Percentiles rank a stretch among this genome's conserved stretches.
Conservation (phyloP, 2,113 vertebrate species). For the Pardalotus punctatus region DNA sequence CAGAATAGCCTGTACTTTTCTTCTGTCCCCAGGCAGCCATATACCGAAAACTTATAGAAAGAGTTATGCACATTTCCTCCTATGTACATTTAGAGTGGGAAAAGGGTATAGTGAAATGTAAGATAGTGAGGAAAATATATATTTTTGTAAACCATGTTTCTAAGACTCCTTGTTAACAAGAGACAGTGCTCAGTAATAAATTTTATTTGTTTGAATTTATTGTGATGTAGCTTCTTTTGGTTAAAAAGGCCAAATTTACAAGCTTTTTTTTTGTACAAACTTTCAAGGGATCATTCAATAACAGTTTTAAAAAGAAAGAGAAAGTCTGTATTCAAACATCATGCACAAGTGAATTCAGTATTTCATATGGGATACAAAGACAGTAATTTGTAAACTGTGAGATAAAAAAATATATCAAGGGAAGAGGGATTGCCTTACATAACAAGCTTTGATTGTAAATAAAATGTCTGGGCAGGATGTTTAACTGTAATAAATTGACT, state of each 20-base stretch:
- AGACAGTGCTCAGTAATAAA: not conserved
- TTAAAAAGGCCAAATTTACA: not conserved
- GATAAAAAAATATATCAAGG: constrained; percentile 7
- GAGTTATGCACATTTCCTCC: not conserved
- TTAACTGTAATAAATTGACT: constrained; percentile 41
- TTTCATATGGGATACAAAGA: not conserved
- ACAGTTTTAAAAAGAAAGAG: not conserved
- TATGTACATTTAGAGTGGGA: not conserved
- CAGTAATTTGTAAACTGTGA: constrained; percentile 29
- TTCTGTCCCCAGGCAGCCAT: not conserved
- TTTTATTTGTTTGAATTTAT: constrained; percentile 25
- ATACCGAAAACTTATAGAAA: constrained; percentile 33
- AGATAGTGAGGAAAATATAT: not conserved
- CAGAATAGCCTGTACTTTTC: not conserved
- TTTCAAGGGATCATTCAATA: constrained; percentile 19
- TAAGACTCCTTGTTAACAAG: not conserved
- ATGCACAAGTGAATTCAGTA: not conserved
- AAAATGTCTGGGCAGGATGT: constrained; percentile 25
- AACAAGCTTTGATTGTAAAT: constrained; percentile 37
- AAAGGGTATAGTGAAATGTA: not conserved
- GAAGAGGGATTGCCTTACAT: constrained; percentile 21
- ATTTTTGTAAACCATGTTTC: constrained; percentile 14
- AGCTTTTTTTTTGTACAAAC: not conserved
- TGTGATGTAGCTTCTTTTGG: not conserved
- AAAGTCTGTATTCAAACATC: not conserved